Base-by-base conservation (phyloP, 2,113 vertebrate genomes). In the Tragelaphus strepsiceros region DNA sequence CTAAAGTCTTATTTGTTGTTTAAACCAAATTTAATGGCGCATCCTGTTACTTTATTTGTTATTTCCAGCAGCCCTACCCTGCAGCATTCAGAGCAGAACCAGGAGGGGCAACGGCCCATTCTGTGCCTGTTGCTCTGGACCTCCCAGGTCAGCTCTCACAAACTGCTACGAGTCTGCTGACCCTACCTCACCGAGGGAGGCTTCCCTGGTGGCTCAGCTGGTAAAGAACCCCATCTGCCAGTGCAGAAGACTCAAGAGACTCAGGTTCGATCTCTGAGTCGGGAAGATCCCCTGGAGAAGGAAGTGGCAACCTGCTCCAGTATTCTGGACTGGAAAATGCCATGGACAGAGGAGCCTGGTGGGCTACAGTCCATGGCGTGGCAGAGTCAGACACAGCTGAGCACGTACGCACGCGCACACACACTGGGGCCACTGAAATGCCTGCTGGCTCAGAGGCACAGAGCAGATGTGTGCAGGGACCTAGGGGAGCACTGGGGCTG, bases 391-490 rank as follows among this genome's bases (percentile, higher is more conserved):
- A 15, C 71, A 77, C 39, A 7, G 7, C 12, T 43, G 71, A 77
- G 39, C 21, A 43, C 0, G 6, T 19, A 14, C 5, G 6, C 12
- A 13, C 7, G 22, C 12, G 3, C 5, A 7, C 21, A 22, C 67
- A 39, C 71, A 9, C 78, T 19, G 11, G 49, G 49, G 30, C 80
- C 49, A 54, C 10, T 13, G 49, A 53, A 82, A 54, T 9, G 11
- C 49, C 30, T 1, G 6, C 19, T 54, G 7, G 81, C 53, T 26
- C 12, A 2, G 7, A 83, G 53, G 51, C 81, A 56, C 81, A 56
- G 12, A 8, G 51, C 81, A 5, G 19, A 35, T 2, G 51, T 35
- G 53, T 2, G 1, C 32, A 56, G 53, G 53, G 32, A 83, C 51
- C 32, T n/a, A 13, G 80, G 32, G 12, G 12, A 54, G 51, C n/a